A percentile compares a stretch with the other conserved stretches of the same genome.
These are phyloP conservation scores for Lampropteryx suffumata DNA, from an alignment of 2,888 invertebrate genomes.

Conservation along the genomic window DNA sequence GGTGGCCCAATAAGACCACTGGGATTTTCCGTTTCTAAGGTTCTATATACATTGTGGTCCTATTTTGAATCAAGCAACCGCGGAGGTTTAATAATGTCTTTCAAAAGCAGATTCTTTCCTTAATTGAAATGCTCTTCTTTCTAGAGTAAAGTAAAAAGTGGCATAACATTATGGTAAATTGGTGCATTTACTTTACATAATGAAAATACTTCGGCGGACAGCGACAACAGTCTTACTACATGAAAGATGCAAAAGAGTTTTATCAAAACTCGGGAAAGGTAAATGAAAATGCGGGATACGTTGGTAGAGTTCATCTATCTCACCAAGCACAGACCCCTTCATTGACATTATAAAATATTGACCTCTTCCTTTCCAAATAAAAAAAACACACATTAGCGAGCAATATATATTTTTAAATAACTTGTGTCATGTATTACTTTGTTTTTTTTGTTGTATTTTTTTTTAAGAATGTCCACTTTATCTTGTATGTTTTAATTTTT, in stretches of 20 bases:
- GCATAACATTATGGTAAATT: constrained; percentile 17
- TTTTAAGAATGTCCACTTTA: no score
- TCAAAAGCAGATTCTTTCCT: constrained; percentile 17
- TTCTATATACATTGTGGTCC: constrained; percentile 39
- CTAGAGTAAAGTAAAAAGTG: constrained; percentile 9
- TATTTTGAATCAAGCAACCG: constrained; percentile 32
- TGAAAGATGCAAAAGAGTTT: neutral
- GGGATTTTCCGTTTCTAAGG: constrained; percentile 56
- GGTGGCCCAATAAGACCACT: constrained; percentile 61
- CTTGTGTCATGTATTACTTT: no score
- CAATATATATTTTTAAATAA: no score
- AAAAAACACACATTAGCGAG: no score
- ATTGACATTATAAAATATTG: no score
- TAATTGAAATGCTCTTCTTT: constrained; percentile 25
- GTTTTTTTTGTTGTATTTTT: no score
- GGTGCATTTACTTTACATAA: constrained; percentile 18
- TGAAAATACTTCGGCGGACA: constrained; percentile 9
- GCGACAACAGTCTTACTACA: neutral
- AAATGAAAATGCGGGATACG: no score
- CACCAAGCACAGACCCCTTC: no score
- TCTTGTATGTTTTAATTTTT: no score
- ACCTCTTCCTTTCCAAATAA: no score
- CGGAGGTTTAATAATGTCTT: constrained; percentile 30
- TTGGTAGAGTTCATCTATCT: no score
- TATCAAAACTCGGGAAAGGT: neutral